These are phyloP conservation scores for Herpetotheres cachinnans DNA, from an alignment of 2,113 vertebrate genomes.

Conservation along the genomic window DNA sequence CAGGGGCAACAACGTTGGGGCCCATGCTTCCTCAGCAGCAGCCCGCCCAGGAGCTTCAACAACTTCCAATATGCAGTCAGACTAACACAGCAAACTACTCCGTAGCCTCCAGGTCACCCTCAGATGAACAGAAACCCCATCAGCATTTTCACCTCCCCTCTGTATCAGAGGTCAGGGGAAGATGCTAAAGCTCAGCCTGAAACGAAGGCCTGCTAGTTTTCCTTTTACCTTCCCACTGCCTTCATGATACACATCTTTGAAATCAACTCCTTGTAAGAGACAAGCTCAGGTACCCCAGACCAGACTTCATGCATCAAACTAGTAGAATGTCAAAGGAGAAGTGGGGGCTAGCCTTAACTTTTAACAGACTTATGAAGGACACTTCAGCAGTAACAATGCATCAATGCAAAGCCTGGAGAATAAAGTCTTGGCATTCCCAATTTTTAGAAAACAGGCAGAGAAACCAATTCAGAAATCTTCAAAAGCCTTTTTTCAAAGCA, in stretches of 20 bases:
- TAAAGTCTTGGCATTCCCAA: neutral
- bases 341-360: neutral
- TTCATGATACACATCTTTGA: neutral
- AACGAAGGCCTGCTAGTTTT: neutral
- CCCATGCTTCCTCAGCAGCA: constrained; percentile 27
- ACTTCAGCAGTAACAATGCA: neutral
- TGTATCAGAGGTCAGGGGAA: neutral
- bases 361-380: neutral
- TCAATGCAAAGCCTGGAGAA: neutral
- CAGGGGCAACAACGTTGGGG: constrained; percentile 24
- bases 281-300: neutral
- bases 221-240: neutral
- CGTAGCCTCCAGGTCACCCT: neutral
- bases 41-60: neutral
- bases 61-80: neutral
- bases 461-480: neutral
- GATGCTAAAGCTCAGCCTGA: neutral
- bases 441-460: neutral
- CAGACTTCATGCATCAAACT: neutral
- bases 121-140: neutral
- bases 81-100: neutral
- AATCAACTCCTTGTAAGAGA: neutral
- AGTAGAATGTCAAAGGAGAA: neutral
- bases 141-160: neutral
- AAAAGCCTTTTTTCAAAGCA: neutral